These are phyloP conservation scores for Hipparchia sbordonii DNA, from an alignment of 2,888 invertebrate genomes.

Conservation along the genomic window DNA sequence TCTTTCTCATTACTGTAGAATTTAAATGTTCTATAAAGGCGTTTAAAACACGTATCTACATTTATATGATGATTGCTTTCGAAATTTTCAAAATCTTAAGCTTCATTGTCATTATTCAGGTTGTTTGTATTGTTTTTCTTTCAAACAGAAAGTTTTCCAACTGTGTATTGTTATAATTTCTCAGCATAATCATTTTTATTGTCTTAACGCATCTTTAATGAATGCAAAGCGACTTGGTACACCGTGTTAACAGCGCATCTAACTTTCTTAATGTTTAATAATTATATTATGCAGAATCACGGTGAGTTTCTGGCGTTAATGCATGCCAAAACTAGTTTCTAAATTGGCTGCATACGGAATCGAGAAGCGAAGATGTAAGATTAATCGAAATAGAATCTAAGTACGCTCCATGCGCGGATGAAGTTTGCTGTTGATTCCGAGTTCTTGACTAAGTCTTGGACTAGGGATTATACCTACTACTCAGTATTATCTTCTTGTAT, in stretches of 20 bases:
- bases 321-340: slow-evolving; percentile 41
- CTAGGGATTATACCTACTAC: background rate
- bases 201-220: background rate
- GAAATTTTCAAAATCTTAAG: too few relatives aligned
- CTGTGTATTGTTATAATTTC: too few relatives aligned
- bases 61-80: too few relatives aligned
- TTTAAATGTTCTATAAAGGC: background rate
- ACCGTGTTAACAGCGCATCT: slow-evolving; percentile 17
- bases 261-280: slow-evolving; percentile 26
- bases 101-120: too few relatives aligned
- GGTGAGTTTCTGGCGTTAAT: slow-evolving; percentile 33
- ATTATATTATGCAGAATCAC: slow-evolving; percentile 40
- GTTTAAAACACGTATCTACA: background rate
- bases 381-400: slow-evolving; percentile 50
- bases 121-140: too few relatives aligned
- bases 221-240: slow-evolving; percentile 5
- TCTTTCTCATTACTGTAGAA: background rate
- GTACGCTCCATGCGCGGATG: slow-evolving; percentile 18
- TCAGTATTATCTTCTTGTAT: background rate
- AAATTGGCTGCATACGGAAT: slow-evolving; percentile 41
- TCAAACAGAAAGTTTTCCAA: too few relatives aligned
- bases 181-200: background rate
- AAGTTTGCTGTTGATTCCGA: slow-evolving; percentile 37
- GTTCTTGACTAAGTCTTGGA: slow-evolving; percentile 21
- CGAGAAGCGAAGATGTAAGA: slow-evolving; percentile 43